A percentile compares a stretch with the other conserved stretches of the same genome.
These are phyloP conservation scores for Plodia interpunctella DNA, from an alignment of 1,140 invertebrate genomes.

Conservation along the genomic window DNA sequence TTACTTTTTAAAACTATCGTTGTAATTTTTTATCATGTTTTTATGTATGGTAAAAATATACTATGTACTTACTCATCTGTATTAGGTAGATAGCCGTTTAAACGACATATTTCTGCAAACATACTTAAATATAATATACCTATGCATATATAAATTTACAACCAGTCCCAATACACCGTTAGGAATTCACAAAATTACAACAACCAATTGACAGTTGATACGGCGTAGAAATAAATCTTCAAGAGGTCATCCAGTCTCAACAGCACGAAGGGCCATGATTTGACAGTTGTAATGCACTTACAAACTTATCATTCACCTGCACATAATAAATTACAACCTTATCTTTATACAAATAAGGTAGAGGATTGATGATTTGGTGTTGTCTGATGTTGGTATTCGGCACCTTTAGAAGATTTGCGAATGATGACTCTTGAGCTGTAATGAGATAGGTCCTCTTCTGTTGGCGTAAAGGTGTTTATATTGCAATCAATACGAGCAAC, in stretches of 20 bases:
- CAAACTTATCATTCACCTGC: background rate
- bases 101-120: no score
- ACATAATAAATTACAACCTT: background rate
- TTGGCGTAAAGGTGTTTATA: constrained; percentile 2
- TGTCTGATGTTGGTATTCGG: background rate
- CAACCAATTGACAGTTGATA: constrained; percentile 1
- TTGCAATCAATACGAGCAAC: background rate
- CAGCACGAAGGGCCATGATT: constrained; percentile 1
- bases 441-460: background rate
- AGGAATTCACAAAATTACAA: constrained; percentile 7
- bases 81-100: no score
- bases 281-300: constrained; percentile 9
- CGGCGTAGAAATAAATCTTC: constrained; percentile 11
- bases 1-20: no score
- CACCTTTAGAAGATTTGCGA: constrained; percentile 7
- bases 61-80: no score
- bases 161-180: background rate
- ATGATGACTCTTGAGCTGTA: constrained; percentile 3
- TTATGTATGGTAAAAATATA: no score
- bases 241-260: constrained; percentile 5
- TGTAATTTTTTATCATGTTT: no score
- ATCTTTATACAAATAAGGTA: background rate
- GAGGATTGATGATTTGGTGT: background rate
- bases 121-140: background rate
- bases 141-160: background rate